Percentiles rank a stretch among this genome's conserved stretches.
These are phyloP conservation scores for Coregonus ussuriensis DNA, from an alignment of 2,797 vertebrate genomes.

Conservation along the genomic window DNA sequence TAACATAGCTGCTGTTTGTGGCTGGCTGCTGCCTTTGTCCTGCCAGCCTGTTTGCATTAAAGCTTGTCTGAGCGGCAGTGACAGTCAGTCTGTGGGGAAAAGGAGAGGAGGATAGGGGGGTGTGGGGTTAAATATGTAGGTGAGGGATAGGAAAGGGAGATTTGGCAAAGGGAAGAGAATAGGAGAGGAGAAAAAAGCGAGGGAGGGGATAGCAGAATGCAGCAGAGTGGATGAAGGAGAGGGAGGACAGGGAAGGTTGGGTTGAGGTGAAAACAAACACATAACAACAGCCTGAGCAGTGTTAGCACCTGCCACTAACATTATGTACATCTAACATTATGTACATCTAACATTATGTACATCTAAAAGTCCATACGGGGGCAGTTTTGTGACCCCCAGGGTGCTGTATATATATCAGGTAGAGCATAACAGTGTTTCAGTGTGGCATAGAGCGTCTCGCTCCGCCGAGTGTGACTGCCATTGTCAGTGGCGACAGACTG, in stretches of 20 bases:
- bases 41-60: neutral
- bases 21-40: slow-evolving; percentile 1
- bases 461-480: neutral
- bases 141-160: neutral
- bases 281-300: neutral
- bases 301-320: neutral
- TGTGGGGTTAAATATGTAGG: neutral
- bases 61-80: slow-evolving; percentile 6
- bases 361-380: neutral
- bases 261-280: slow-evolving; percentile 21
- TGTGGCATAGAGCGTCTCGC: neutral
- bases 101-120: neutral
- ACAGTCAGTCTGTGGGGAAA: slow-evolving; percentile 26
- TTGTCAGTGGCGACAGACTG: neutral
- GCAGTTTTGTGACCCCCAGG: neutral
- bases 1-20: too few relatives aligned
- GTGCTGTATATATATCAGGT: neutral
- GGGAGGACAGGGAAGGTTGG: slow-evolving; percentile 22
- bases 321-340: neutral
- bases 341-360: too few relatives aligned
- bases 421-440: neutral
- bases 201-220: neutral
- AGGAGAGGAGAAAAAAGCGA: neutral
- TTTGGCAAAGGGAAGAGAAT: neutral
- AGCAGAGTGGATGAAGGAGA: slow-evolving; percentile 1